These are phyloP conservation scores for Monodelphis domestica DNA, from an alignment of 2,797 vertebrate species.

Conservation along the genomic window DNA sequence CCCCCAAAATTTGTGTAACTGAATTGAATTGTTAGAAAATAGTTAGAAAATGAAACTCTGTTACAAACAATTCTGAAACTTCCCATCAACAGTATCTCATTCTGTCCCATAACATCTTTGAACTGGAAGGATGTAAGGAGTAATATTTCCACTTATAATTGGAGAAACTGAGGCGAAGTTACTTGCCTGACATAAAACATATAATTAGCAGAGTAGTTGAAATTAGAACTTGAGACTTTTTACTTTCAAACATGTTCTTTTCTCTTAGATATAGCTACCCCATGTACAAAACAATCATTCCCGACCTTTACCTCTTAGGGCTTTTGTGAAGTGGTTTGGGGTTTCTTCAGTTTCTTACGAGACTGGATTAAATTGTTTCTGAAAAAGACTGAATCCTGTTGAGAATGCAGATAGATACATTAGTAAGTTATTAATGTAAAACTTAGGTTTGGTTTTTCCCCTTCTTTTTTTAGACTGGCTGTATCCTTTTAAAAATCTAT, in stretches of 20 bases:
- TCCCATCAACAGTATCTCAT: conserved; percentile 38
- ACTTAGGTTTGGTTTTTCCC: conserved; percentile 18
- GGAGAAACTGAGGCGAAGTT: conserved; percentile 7
- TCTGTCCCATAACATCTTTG: not conserved
- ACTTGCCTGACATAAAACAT: conserved; percentile 46
- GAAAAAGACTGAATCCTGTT: conserved; percentile 60
- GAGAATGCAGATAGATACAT: conserved; percentile 21
- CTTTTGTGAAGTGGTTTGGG: conserved; percentile 43
- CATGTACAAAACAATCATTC: conserved; percentile 50
- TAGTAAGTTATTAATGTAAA: conserved; percentile 45
- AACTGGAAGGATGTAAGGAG: conserved; percentile 11
- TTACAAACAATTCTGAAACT: conserved; percentile 4
- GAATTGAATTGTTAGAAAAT: not conserved
- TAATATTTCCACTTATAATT: conserved; percentile 25
- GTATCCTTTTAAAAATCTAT: conserved; percentile 42
- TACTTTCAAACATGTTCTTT: conserved; percentile 16
- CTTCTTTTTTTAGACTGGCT: conserved; percentile 33
- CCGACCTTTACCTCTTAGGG: conserved; percentile 56
- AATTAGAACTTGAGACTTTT: conserved; percentile 38
- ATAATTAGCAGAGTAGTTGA: conserved; percentile 27
- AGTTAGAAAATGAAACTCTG: not conserved
- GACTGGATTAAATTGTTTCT: conserved; percentile 62
- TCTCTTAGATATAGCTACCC: conserved; percentile 38
- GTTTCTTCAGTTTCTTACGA: conserved; percentile 62
- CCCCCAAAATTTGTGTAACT: not conserved